These are phyloP conservation scores for Istiophorus platypterus DNA, from an alignment of 2,113 vertebrate genomes.

Conservation along the genomic window DNA sequence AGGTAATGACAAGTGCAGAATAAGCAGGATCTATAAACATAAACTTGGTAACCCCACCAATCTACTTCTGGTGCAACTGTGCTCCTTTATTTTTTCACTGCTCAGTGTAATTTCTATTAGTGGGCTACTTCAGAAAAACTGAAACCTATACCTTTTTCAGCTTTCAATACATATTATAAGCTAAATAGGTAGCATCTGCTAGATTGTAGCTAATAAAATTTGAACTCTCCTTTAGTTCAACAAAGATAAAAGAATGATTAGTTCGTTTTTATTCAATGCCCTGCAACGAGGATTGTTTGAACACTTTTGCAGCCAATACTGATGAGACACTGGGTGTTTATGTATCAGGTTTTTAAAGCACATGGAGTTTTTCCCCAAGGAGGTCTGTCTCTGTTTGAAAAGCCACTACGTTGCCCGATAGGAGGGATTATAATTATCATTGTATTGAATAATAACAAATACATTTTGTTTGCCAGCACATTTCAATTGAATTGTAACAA, in stretches of 20 bases:
- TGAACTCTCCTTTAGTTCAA: neutral
- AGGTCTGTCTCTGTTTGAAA: neutral
- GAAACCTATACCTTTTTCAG: neutral
- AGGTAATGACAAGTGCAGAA: constrained; percentile 27
- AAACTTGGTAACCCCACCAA: neutral
- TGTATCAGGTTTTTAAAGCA: neutral
- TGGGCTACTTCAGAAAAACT: neutral
- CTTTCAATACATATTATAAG: neutral
- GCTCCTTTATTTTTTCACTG: neutral
- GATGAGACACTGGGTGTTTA: neutral
- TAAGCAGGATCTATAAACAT: constrained; percentile 14
- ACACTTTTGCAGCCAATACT: neutral
- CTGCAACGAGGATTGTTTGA: neutral
- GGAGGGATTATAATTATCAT: neutral
- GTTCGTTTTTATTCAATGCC: neutral
- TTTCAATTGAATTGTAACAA: neutral
- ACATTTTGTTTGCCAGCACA: neutral
- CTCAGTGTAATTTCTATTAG: neutral
- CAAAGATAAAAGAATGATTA: neutral
- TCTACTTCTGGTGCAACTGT: neutral
- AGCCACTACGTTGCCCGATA: neutral
- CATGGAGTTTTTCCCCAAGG: neutral
- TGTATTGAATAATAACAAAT: neutral
- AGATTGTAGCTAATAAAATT: neutral
- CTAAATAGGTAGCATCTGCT: neutral